Conservation (phyloP, 2,797 vertebrate species). For the Manis crassicaudata region DNA sequence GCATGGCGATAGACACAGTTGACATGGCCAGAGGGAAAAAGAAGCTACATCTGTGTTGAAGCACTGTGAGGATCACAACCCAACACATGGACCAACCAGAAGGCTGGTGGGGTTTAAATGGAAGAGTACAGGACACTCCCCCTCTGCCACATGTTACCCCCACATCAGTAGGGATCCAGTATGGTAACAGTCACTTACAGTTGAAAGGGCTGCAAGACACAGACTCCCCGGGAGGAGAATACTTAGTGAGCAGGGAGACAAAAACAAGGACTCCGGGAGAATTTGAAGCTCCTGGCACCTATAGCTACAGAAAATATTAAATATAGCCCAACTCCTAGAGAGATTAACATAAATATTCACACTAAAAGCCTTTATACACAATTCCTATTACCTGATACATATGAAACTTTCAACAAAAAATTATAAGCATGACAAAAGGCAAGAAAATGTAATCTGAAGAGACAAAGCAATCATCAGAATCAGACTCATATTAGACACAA, state of each 20-base stretch:
- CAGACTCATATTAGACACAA: not conserved
- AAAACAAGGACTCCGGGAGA: not conserved
- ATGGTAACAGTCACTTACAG: not conserved
- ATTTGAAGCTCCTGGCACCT: not conserved
- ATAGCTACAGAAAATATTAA: not conserved
- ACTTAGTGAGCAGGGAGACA: not conserved
- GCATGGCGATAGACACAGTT: not conserved
- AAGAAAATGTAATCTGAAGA: not conserved
- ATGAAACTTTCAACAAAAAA: not conserved
- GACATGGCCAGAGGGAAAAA: not conserved
- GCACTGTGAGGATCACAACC: not conserved
- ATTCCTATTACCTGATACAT: not conserved
- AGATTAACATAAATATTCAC: not conserved
- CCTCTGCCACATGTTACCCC: not conserved
- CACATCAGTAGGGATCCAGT: not conserved
- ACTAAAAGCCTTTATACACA: not conserved
- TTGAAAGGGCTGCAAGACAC: not conserved
- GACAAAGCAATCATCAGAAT: not conserved
- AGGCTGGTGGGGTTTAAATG: not conserved
- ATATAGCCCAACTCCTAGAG: not conserved
- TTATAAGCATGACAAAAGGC: not conserved
- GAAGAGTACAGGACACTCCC: not conserved
- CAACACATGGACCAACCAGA: not conserved
- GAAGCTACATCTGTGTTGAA: not conserved
- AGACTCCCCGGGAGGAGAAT: not conserved